Evolutionary conservation across 2,888 invertebrate species (phyloP), one percentile per base, ranked within the genome.

Genomic region (Melanchra persicariae): DNA sequence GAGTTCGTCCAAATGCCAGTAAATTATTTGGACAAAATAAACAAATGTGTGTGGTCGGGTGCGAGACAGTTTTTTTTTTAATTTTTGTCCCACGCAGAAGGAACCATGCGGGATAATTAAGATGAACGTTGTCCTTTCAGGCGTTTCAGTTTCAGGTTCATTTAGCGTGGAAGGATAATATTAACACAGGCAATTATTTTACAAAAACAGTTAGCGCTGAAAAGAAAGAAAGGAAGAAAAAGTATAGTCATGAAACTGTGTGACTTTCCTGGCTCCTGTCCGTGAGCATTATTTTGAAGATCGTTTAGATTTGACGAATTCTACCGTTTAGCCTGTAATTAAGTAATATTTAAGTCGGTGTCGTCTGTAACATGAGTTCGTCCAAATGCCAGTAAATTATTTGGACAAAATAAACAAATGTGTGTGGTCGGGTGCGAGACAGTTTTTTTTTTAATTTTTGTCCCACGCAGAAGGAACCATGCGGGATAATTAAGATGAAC

Each of bases 41-140:
- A 86, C 84, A 85, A 85, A 78, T 82, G 79, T 73, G 87, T 87
- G 87, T 85, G 87, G 87, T 85, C 87, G 82, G 57, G 62, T 72
- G 68, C 9, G 64, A 34, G 72, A 60, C 55, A 17, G 17, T n/a
- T 37, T 77, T 70, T 71, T 69, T 51, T 45, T 22, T 4, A 34
- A 47, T 34, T 51, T 63, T 51, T 54, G 47, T 61, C n/a, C 7
- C 49, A 57, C 15, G 43, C 30, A 26, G n/a, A 55, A 49, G 12
- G 7, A 19, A 24, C 59, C 54, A 24, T 58, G 10, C 2, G 34
- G 9, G 8, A n/a, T 60, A 78, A 62, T 78, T 57, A 61, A 30
- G 37, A 15, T 22, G 12, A 26, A 47, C 45, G 12, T 45, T 19
- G 24, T 22, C 1, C 15, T 57, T 54, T 30, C 22, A 49, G 40